Percentiles rank a stretch among this genome's conserved stretches.
Evolutionary conservation across 2,888 invertebrate species (phyloP).

Genomic region (Stegophylla sp.): DNA sequence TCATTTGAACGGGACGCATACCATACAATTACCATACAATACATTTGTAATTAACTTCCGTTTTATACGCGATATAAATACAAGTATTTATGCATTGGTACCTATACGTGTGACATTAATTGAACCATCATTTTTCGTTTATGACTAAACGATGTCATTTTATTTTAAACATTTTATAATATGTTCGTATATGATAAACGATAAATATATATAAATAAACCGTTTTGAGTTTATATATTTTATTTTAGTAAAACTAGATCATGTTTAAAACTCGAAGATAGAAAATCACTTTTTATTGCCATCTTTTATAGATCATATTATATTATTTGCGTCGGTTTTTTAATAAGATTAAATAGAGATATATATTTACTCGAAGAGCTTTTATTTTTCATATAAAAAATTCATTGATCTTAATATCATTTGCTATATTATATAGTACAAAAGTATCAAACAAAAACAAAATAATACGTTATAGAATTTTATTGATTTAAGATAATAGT

Average conservation of each 20-base stretch:
- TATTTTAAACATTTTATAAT: not conserved
- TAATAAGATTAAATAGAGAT: too few species aligned
- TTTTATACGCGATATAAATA: not conserved
- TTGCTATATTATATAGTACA: too few species aligned
- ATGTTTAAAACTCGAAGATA: too few species aligned
- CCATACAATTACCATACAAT: not conserved
- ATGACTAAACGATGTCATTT: not conserved
- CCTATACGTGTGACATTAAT: not conserved
- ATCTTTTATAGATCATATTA: too few species aligned
- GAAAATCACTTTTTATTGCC: too few species aligned
- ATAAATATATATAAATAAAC: not conserved
- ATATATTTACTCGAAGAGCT: too few species aligned
- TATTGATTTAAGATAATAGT: too few species aligned
- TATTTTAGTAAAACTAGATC: too few species aligned
- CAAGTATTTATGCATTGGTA: not conserved
- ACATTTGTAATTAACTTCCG: constrained; percentile 33
- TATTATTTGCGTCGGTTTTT: too few species aligned
- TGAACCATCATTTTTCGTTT: not conserved
- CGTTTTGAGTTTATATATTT: not conserved
- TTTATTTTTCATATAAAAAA: too few species aligned
- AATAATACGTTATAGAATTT: not conserved
- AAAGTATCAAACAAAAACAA: not conserved
- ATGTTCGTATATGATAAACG: not conserved
- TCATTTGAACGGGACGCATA: not conserved
- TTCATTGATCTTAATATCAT: too few species aligned